A percentile compares a stretch with the other conserved stretches of the same genome.
These are phyloP conservation scores for Sinocyclocheilus anophthalmus DNA, from an alignment of 2,113 vertebrate genomes.

Conservation along the genomic window DNA sequence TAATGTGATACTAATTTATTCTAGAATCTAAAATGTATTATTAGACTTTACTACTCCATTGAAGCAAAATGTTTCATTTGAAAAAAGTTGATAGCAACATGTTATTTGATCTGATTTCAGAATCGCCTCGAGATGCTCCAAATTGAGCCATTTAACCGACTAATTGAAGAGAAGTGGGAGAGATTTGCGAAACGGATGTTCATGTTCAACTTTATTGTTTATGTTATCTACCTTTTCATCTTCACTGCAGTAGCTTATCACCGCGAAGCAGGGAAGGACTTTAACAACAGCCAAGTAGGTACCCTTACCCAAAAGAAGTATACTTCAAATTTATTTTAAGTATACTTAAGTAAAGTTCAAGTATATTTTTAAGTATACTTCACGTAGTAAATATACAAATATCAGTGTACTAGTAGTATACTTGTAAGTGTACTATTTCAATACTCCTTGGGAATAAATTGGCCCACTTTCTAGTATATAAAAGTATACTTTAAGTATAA, in stretches of 20 bases:
- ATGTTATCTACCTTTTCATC: constrained; percentile 80
- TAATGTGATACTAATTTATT: neutral
- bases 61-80: neutral
- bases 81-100: neutral
- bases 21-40: neutral
- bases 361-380: too few relatives aligned
- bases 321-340: too few relatives aligned
- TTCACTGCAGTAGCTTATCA: constrained; percentile 84
- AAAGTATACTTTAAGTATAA: too few relatives aligned
- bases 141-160: constrained; percentile 82
- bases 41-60: neutral
- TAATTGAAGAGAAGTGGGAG: constrained; percentile 91
- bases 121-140: constrained; percentile 90
- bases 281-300: neutral
- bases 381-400: too few relatives aligned
- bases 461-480: too few relatives aligned
- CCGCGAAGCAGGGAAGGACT: constrained; percentile 72
- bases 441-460: too few relatives aligned
- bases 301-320: too few relatives aligned
- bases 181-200: constrained; percentile 83
- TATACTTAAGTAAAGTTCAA: too few relatives aligned
- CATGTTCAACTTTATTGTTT: constrained; percentile 81
- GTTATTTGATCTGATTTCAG: constrained; percentile 66
- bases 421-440: too few relatives aligned
- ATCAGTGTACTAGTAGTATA: too few relatives aligned